These are phyloP conservation scores for Smittia aterrima DNA, from an alignment of 2,888 invertebrate genomes.

Conservation along the genomic window DNA sequence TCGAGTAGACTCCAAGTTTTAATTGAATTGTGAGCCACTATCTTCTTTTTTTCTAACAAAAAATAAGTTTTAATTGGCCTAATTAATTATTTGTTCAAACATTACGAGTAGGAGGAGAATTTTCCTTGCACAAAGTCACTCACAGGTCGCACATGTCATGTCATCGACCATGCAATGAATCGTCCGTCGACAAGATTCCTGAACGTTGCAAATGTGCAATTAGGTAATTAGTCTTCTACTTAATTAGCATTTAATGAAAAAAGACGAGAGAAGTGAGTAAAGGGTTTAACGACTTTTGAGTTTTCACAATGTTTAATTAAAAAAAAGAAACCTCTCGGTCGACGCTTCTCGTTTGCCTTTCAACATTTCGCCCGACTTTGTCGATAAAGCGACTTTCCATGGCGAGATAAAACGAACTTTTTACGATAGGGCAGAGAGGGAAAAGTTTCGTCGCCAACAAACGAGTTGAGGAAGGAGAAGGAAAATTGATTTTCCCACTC, in stretches of 20 bases:
- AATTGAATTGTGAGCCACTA: not conserved
- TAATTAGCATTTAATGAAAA: conserved; percentile 22
- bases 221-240: conserved; percentile 28
- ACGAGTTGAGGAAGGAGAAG: conserved; percentile 4
- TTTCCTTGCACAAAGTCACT: not conserved
- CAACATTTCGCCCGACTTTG: not conserved
- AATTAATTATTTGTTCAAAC: conserved; percentile 3
- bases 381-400: not conserved
- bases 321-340: not conserved
- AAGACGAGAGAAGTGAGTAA: not conserved
- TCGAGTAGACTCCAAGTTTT: not conserved
- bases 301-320: conserved; percentile 13
- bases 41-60: not conserved
- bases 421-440: not conserved
- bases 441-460: conserved; percentile 1
- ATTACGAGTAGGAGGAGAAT: not conserved
- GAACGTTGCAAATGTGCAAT: conserved; percentile 6
- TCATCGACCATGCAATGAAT: not conserved
- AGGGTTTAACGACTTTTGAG: conserved; percentile 9
- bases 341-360: not conserved
- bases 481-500: not conserved
- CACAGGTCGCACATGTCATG: not conserved
- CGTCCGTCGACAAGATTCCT: not conserved
- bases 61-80: not conserved
- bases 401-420: not conserved